Conservation (phyloP, 2,113 vertebrate genomes). For the Cardinalis cardinalis region DNA sequence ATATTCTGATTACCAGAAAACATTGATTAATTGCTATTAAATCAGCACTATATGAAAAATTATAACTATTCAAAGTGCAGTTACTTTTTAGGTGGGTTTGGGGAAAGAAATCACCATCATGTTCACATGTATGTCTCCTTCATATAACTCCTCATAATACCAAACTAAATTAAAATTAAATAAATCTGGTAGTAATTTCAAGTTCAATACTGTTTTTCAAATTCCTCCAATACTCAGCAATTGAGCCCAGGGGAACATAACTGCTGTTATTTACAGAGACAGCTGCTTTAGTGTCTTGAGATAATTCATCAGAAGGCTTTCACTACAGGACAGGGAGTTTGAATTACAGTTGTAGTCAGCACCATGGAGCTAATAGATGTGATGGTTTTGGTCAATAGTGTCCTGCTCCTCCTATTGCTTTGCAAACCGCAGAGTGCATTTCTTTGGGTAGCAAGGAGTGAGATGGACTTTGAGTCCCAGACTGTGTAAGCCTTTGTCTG, state of each 20-base stretch:
- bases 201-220: neutral
- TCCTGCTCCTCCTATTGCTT: neutral
- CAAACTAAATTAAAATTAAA: neutral
- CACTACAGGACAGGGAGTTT: neutral
- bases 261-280: neutral
- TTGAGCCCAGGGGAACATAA: neutral
- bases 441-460: neutral
- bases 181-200: neutral
- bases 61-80: neutral
- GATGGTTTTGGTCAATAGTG: neutral
- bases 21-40: neutral
- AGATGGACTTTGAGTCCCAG: neutral
- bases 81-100: neutral
- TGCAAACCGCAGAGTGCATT: neutral
- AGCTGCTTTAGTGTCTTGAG: neutral
- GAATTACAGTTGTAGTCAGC: neutral
- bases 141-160: neutral
- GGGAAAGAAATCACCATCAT: neutral
- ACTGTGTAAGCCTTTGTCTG: rapidly evolving
- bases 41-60: neutral
- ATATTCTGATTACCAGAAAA: neutral
- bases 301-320: neutral
- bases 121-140: neutral
- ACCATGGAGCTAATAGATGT: neutral
- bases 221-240: neutral